Evolutionary conservation across 2,888 invertebrate genomes (phyloP).

Genomic region (Thereva unica): DNA sequence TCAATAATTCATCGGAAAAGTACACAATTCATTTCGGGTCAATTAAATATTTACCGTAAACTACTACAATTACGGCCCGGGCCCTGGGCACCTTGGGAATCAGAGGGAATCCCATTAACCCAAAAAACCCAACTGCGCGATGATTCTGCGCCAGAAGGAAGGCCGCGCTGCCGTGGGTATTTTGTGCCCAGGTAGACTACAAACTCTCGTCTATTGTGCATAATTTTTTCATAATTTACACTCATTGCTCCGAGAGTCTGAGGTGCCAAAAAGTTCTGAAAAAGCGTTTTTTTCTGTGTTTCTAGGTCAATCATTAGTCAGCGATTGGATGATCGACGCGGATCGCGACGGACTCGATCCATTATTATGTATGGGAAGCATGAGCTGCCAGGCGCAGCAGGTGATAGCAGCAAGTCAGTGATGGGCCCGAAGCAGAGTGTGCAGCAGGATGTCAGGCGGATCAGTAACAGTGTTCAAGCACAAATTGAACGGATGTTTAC

Average conservation of each 20-base stretch:
- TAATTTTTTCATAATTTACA: too few relatives aligned
- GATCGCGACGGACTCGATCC: constrained; percentile 57
- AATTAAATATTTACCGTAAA: constrained; percentile 37
- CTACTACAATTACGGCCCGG: constrained; percentile 25
- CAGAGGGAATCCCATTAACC: constrained; percentile 39
- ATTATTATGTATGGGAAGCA: constrained; percentile 59
- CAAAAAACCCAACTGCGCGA: constrained; percentile 17
- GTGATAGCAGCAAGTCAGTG: neutral
- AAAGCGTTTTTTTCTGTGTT: constrained; percentile 22
- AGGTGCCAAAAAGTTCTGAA: neutral
- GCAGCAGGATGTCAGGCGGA: constrained; percentile 51
- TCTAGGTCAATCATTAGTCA: constrained; percentile 54
- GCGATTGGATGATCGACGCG: constrained; percentile 56
- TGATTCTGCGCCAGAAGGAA: constrained; percentile 14
- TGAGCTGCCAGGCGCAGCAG: constrained; percentile 51
- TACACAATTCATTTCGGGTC: constrained; percentile 28
- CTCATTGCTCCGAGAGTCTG: too few relatives aligned
- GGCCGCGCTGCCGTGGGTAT: constrained; percentile 2
- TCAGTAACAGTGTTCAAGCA: constrained; percentile 78
- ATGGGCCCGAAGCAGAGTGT: neutral
- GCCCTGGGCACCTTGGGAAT: constrained; percentile 12
- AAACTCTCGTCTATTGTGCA: neutral
- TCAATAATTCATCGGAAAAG: neutral
- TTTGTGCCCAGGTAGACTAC: neutral
- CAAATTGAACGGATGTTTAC: constrained; percentile 85